Base-by-base conservation (phyloP, 2,797 vertebrate genomes). In the Hemitrygon akajei region DNA sequence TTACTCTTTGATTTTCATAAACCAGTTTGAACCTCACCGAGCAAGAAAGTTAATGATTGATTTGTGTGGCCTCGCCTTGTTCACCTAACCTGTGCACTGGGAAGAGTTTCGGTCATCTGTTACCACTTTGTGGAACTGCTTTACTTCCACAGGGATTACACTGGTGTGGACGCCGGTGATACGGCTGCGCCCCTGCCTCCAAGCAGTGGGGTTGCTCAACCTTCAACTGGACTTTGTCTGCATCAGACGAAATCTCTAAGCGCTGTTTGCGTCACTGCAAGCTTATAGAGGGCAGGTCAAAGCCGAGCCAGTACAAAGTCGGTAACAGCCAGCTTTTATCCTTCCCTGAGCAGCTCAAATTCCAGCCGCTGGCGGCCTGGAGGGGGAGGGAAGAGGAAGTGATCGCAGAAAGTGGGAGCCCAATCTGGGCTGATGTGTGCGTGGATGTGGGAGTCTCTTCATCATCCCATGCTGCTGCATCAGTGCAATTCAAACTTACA, bases 11-110 rank as follows among this genome's bases (percentile, higher is more conserved):
- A 20, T 37, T 37, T 69, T 89, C 86, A n/a, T 10, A 89, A 89
- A 89, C 86, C 86, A 34, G 86, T 89, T 89, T 69, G 34, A n/a
- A 69, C 86, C n/a, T 34, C 34, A 9, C 86, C n/a, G n/a, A 89
- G 30, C 86, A 89, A 60, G n/a, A 69, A 89, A 63, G 86, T 89
- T 69, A 89, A 89, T 89, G 86, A 89, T 89, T 89, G n/a, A 89
- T n/a, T 89, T 5, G 63, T 69, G n/a, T 69, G 86, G 66, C 86
- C 63, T 89, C n/a, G 86, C 60, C n/a, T 69, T 20, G n/a, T 69
- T 89, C 86, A 69, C 86, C 9, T 69, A 34, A 89, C 6, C n/a
- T 89, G 63, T 7, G 89, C 30, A 2, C n/a, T 37, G 86, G 27
- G 3, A n/a, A 20, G n/a, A 60, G 27, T 89, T 69, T 89, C 63